Evolutionary conservation across 2,797 vertebrate genomes (phyloP), one percentile per base, ranked within the genome.

Genomic region (Macropus fuliginosus): DNA sequence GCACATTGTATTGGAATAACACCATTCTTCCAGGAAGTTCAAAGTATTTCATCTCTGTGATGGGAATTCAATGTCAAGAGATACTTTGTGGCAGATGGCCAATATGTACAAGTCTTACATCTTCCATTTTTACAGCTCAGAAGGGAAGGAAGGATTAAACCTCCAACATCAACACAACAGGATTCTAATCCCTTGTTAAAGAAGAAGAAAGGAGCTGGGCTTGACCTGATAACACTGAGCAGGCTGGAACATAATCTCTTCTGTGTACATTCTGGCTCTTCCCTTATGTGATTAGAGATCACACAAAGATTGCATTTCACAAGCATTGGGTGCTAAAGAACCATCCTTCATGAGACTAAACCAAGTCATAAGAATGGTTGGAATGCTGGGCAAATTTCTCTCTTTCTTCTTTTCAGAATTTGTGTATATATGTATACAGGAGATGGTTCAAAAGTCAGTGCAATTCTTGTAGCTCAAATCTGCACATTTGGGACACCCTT

Each of bases 41-140:
- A 31, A 28, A 91, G 54, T 54, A 96, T 93, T 94, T 96, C 95
- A 95, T 94, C 74, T 55, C 0, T 89, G 14, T 14, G 81, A 92
- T 90, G 92, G 92, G 89, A 93, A 57, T 16, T 12, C 50, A 92
- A 55, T 92, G 94, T 91, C 95, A 93, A 62, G 96, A 74, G 95
- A 66, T 55, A 74, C 92, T 95, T 50, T 92, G 94, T 90, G 92
- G 92, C 92, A 93, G 91, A 55, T 91, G 95, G 95, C 93, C 74
- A 50, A 4, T 55, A 62, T 9, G 12, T 10, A 34, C 28, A 28
- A 55, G 89, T 91, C 57, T 66, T 74, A 92, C 56, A 55, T 55
- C 46, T 66, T 56, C 92, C n/a, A 13, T 91, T 54, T 93, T 91
- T 87, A 56, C 31, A 66, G 92, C 40, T 56, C 56, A 29, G 55